Percentiles rank a stretch among this genome's conserved stretches.
Evolutionary conservation across 2,888 invertebrate species (phyloP).

Genomic region (Orthonychiurus folsomi): DNA sequence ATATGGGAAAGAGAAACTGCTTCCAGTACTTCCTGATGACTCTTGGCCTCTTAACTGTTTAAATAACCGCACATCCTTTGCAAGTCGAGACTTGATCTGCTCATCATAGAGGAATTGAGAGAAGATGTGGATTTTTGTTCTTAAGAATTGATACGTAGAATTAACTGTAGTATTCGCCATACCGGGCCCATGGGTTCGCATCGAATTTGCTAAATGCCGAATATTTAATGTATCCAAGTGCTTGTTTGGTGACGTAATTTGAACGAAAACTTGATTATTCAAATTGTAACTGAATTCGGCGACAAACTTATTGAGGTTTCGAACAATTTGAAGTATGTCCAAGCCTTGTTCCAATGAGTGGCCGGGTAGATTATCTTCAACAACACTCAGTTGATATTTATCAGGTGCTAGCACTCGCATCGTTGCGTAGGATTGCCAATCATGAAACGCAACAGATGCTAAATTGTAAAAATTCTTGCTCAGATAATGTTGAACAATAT

Average conservation of each 20-base stretch:
- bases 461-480: constrained; percentile 93
- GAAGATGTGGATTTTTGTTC: constrained; percentile 84
- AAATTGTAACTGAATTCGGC: constrained; percentile 88
- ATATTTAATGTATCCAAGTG: constrained; percentile 92
- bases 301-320: constrained; percentile 91
- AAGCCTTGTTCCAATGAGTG: constrained; percentile 95
- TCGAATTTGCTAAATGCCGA: constrained; percentile 89
- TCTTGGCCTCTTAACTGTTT: constrained; percentile 41
- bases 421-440: constrained; percentile 94
- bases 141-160: constrained; percentile 85
- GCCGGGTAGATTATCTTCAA: constrained; percentile 89
- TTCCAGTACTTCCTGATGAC: not conserved
- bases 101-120: constrained; percentile 97
- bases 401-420: constrained; percentile 87
- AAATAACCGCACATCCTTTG: constrained; percentile 77
- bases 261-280: constrained; percentile 92
- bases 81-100: constrained; percentile 86
- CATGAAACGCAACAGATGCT: constrained; percentile 91
- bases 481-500: constrained; percentile 72
- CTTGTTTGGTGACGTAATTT: constrained; percentile 81
- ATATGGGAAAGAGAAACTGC: constrained; percentile 57
- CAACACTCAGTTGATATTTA: constrained; percentile 68
- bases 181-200: constrained; percentile 91
- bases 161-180: constrained; percentile 56
- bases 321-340: constrained; percentile 93